Evolutionary conservation across 2,888 invertebrate species (phyloP), one percentile per base, ranked within the genome.

Genomic region (Parnassius smintheus): DNA sequence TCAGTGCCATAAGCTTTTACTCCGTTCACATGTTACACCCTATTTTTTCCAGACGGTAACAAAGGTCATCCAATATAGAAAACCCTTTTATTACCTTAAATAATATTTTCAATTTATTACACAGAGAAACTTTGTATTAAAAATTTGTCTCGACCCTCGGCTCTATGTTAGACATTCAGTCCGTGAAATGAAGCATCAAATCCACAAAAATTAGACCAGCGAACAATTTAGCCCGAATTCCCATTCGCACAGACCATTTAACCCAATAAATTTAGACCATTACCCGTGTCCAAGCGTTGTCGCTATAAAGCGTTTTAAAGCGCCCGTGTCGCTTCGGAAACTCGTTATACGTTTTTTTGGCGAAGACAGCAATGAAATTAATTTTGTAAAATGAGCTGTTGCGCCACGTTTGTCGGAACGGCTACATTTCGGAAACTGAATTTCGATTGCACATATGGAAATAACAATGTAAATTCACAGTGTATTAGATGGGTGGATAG

Each of bases 201-300:
- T 83, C 83, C 81, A 80, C 83, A 83, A 83, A 87, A 88, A 86
- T 88, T 85, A 85, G 85, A 88, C 82, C 83, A 81, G 80, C 82
- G 85, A 82, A 84, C 85, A 83, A 85, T 86, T 87, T 83, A 81
- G 79, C 76, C 75, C 70, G 80, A 84, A 84, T 84, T 85, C 81
- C 84, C 82, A 81, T 81, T 83, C 71, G 81, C 74, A 82, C 82
- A 83, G 80, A 66, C 81, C 86, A 88, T 89, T 89, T 82, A 86
- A 85, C 84, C 82, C 87, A 88, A 90, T 90, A 89, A 89, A 89
- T 90, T 90, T 85, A 79, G 81, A 84, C 86, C 83, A 87, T 90
- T 89, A 88, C 83, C 84, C 86, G 77, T 86, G 87, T 87, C 85
- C 86, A 80, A 83, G 77, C 80, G 80, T 68, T 54, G 70, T 80